Conservation (phyloP, 1,140 invertebrate species). For the Limonius californicus region DNA sequence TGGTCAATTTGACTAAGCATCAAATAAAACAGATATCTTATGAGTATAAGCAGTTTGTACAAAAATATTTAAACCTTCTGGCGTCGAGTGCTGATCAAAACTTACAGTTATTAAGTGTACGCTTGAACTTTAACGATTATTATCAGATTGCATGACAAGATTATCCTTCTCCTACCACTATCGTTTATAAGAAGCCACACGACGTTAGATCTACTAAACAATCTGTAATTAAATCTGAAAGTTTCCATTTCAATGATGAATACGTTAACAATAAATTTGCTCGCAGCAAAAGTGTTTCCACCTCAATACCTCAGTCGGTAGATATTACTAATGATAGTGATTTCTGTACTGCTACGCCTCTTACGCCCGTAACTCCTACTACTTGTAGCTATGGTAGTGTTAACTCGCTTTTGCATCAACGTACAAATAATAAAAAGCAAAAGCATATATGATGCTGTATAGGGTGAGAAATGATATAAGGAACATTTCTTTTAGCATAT, state of each 20-base stretch:
- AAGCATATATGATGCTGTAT: constrained; percentile 44
- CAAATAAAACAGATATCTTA: constrained; percentile 62
- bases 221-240: too few relatives aligned
- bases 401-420: constrained; percentile 30
- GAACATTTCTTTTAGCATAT: background rate
- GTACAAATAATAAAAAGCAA: constrained; percentile 30
- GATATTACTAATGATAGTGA: too few relatives aligned
- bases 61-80: constrained; percentile 47
- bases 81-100: constrained; percentile 57
- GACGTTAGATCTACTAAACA: too few relatives aligned
- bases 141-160: constrained; percentile 59
- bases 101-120: constrained; percentile 81
- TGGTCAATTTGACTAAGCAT: constrained; percentile 56
- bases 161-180: too few relatives aligned
- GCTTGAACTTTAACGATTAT: constrained; percentile 89
- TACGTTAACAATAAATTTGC: too few relatives aligned
- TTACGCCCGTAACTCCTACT: background rate
- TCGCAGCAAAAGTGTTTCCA: too few relatives aligned
- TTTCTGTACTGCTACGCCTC: too few relatives aligned
- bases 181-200: too few relatives aligned
- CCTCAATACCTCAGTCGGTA: too few relatives aligned
- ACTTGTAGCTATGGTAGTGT: constrained; percentile 39
- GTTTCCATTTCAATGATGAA: too few relatives aligned
- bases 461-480: constrained; percentile 30
- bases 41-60: constrained; percentile 59